Conservation (phyloP, 2,888 invertebrate species). For the Gnatocerus cornutus region DNA sequence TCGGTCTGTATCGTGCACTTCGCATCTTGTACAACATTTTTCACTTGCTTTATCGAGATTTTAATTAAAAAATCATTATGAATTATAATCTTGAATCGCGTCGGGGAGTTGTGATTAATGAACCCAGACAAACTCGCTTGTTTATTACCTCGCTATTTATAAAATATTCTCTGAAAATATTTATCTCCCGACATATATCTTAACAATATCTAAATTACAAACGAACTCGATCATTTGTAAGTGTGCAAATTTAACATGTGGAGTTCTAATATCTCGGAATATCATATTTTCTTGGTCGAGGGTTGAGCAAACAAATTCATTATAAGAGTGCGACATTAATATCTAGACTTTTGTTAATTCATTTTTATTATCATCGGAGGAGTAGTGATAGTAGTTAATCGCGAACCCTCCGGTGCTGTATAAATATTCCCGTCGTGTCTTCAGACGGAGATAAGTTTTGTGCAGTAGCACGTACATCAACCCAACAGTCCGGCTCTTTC, state of each 20-base stretch:
- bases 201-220: conserved; percentile 37
- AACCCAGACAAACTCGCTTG: conserved; percentile 54
- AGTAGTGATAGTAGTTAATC: conserved; percentile 66
- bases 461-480: conserved; percentile 54
- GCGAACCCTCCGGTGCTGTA: conserved; percentile 69
- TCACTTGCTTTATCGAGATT: conserved; percentile 61
- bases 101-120: conserved; percentile 56
- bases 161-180: conserved; percentile 45
- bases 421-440: conserved; percentile 76
- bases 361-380: conserved; percentile 70
- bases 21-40: conserved; percentile 61
- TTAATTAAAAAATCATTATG: conserved; percentile 65
- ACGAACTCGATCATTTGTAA: conserved; percentile 14
- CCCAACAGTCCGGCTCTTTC: conserved; percentile 50
- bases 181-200: conserved; percentile 50
- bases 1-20: conserved; percentile 56
- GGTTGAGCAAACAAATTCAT: conserved; percentile 68
- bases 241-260: not conserved
- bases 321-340: conserved; percentile 68
- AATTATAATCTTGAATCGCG: conserved; percentile 61
- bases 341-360: conserved; percentile 69
- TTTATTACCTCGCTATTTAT: conserved; percentile 51
- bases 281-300: conserved; percentile 56
- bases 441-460: conserved; percentile 58
- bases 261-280: not conserved